Evolutionary conservation across 2,888 invertebrate genomes (phyloP), one percentile per base, ranked within the genome.

Genomic region (Sarcophaga variegata): DNA sequence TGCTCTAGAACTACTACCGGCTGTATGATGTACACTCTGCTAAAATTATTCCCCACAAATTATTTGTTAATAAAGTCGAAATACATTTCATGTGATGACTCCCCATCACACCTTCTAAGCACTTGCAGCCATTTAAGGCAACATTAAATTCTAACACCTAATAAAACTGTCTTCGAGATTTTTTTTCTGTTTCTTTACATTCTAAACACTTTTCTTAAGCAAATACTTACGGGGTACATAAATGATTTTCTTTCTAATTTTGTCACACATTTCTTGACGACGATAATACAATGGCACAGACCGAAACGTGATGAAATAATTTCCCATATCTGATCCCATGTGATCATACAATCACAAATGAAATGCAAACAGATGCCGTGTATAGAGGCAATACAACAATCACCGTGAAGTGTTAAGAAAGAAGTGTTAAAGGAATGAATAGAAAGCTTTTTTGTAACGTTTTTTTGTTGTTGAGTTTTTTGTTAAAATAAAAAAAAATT

Each of bases 261-360:
- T 74, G 67, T 67, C 75, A 37, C 62, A 71, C 47, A 27, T 69
- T 62, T 67, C 14, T 54, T 54, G 54, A 54, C n/a, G 47, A 72
- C 69, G 63, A 62, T 63, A 63, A 10, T 37, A 75, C 49, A 45
- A 20, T 49, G 11, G 54, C 54, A 54, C 54, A 54, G 54, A 54
- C 17, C 49, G 12, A 64, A 71, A 62, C 80, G 76, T 81, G 76
- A 84, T 81, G 54, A 71, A 71, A 76, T 71, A 66, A 71, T 80
- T 79, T 84, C 37, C 54, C 70, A 76, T 54, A 81, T 49, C 72
- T 22, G 67, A 59, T 45, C 6, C 0, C 22, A 22, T 22, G 14
- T 10, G 37, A 37, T 54, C 54, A 54, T 11, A 70, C 49, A 76
- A 77, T 72, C n/a, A 20, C 10, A 59, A 59, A 14, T 17, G n/a